These are phyloP conservation scores for Parnassius smintheus DNA, from an alignment of 2,888 invertebrate species.

Conservation along the genomic window DNA sequence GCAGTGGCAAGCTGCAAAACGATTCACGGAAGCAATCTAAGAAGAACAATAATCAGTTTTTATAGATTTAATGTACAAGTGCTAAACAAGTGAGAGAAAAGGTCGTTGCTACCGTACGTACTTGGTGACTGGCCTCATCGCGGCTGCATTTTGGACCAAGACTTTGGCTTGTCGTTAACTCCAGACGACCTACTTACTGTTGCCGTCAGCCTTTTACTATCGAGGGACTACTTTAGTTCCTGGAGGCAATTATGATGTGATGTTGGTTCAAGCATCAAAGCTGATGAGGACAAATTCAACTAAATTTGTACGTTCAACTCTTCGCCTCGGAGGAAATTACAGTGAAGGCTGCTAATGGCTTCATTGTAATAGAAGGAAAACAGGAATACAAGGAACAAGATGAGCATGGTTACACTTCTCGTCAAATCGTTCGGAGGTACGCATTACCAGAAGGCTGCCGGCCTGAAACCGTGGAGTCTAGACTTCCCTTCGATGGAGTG, in stretches of 20 bases:
- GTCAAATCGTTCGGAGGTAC: constrained; percentile 87
- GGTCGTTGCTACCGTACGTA: constrained; percentile 54
- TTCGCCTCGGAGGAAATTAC: constrained; percentile 87
- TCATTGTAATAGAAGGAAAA: constrained; percentile 86
- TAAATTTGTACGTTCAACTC: constrained; percentile 87
- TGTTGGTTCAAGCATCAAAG: constrained; percentile 71
- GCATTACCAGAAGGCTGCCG: constrained; percentile 85
- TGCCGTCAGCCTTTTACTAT: constrained; percentile 43
- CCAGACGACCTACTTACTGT: constrained; percentile 58
- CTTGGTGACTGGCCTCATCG: constrained; percentile 43
- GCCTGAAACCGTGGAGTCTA: constrained; percentile 84
- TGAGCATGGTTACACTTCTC: constrained; percentile 85
- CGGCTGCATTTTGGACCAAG: constrained; percentile 57
- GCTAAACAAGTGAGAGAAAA: constrained; percentile 31
- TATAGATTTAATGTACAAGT: not conserved
- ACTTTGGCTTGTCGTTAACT: constrained; percentile 61
- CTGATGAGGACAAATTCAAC: constrained; percentile 82
- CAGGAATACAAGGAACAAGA: constrained; percentile 86
- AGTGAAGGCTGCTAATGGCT: constrained; percentile 86
- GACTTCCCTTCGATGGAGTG: constrained; percentile 87
- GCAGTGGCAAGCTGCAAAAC: constrained; percentile 15
- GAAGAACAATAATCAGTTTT: constrained; percentile 10
- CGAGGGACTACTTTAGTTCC: constrained; percentile 53
- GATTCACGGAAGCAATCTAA: not conserved
- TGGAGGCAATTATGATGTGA: constrained; percentile 69